Percentiles rank a stretch among this genome's conserved stretches.
phyloP scores from a whole-genome alignment of 2,113 vertebrate species.

The Taurulus bubalis region DNA sequence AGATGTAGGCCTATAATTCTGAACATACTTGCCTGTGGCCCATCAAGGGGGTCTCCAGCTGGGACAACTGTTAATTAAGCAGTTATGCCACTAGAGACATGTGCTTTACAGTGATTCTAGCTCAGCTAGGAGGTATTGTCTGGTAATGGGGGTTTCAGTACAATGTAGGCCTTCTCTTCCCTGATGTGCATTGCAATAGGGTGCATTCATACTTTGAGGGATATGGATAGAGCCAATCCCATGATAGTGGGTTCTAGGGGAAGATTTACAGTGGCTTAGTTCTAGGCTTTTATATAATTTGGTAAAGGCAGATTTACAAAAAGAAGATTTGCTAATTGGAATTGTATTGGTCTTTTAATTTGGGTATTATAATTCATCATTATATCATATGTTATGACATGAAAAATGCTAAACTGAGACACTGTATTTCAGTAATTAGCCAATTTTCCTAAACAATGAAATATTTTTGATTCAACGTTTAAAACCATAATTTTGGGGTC shows the following conservation, averaged over 20 bases:
- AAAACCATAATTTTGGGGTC: too few species aligned
- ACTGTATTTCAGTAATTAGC: not conserved
- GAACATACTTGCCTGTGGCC: conserved; percentile 24
- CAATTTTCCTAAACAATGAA: not conserved
- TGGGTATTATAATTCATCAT: not conserved
- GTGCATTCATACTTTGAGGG: not conserved
- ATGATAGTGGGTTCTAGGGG: not conserved
- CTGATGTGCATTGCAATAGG: not conserved
- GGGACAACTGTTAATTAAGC: conserved; percentile 57
- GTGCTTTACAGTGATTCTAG: conserved; percentile 45
- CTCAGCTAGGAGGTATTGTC: conserved; percentile 10
- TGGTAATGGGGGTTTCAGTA: not conserved
- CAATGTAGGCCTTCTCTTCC: not conserved
- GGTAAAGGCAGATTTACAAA: not conserved
- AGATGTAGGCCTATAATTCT: conserved; percentile 5
- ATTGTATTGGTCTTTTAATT: not conserved
- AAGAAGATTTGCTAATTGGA: not conserved
- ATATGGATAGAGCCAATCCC: not conserved
- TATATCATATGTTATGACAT: not conserved
- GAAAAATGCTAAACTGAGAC: not conserved
- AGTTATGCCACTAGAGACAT: conserved; percentile 47
- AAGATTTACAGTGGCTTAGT: not conserved
- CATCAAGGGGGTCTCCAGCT: conserved; percentile 30
- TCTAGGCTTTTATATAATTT: not conserved
- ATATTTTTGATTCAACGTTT: not conserved